Evolutionary conservation across 1,140 invertebrate genomes (phyloP).

Genomic region (Archegozetes longisetosus): DNA sequence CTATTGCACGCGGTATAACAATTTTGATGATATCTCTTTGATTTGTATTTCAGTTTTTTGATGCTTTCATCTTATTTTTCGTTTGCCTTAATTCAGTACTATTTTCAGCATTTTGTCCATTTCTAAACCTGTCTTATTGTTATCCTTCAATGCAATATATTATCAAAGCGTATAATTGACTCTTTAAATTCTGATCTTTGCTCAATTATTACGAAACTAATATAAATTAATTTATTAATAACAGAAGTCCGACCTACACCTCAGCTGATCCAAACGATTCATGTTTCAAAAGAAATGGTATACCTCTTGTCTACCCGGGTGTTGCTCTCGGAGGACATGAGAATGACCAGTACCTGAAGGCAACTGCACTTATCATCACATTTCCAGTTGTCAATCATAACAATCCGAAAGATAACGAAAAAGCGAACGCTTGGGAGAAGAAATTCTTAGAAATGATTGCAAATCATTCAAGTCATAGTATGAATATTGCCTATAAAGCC

Average conservation of each 20-base stretch:
- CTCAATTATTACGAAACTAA: too few relatives aligned
- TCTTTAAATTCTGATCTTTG: too few relatives aligned
- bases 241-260: conserved; percentile 53
- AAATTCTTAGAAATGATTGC: conserved; percentile 31
- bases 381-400: conserved; percentile 75
- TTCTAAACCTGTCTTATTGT: too few relatives aligned
- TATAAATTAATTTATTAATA: too few relatives aligned
- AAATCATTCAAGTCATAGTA: conserved; percentile 10
- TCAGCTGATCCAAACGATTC: conserved; percentile 20
- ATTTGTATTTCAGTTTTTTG: too few relatives aligned
- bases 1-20: conserved; percentile 29
- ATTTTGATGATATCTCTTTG: too few relatives aligned
- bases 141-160: too few relatives aligned
- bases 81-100: conserved; percentile 5
- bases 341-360: conserved; percentile 50
- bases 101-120: conserved; percentile 6
- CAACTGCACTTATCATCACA: conserved; percentile 72
- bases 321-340: conserved; percentile 82
- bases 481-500: conserved; percentile 31
- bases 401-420: conserved; percentile 46
- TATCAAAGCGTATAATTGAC: too few relatives aligned
- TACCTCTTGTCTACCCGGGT: conserved; percentile 67
- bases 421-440: conserved; percentile 76
- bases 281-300: conserved; percentile 72
- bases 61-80: too few relatives aligned